Evolutionary conservation across 2,888 invertebrate genomes (phyloP).

Genomic region (Hoplodrina ambigua): DNA sequence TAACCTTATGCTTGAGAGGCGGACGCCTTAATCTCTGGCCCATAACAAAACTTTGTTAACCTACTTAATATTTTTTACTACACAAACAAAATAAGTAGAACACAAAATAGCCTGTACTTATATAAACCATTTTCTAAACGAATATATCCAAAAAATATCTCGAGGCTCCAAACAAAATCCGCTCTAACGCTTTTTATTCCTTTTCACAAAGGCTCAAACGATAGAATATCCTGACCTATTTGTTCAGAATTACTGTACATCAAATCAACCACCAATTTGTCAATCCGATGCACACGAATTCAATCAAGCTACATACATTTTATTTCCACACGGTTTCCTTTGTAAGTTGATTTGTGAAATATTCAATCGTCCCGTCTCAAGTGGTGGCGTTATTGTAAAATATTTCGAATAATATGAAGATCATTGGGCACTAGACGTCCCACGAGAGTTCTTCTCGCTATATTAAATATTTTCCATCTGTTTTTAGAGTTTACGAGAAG

Average conservation of each 20-base stretch:
- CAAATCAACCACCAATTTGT: slow-evolving; percentile 67
- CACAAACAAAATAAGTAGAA: background rate
- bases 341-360: slow-evolving; percentile 62
- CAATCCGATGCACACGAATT: slow-evolving; percentile 65
- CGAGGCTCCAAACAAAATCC: background rate
- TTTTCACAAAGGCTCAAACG: slow-evolving; percentile 38
- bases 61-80: no score
- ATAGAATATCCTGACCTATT: slow-evolving; percentile 62
- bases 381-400: slow-evolving; percentile 61
- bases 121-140: background rate
- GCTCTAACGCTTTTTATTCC: slow-evolving; percentile 36
- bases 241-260: slow-evolving; percentile 64
- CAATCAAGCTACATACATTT: slow-evolving; percentile 66
- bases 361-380: slow-evolving; percentile 56
- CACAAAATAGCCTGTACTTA: background rate
- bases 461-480: slow-evolving; percentile 33
- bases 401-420: slow-evolving; percentile 53
- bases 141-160: slow-evolving; percentile 13
- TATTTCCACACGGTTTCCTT: slow-evolving; percentile 64
- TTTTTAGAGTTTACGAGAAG: background rate
- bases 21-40: no score
- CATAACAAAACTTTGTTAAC: no score
- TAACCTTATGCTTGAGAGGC: no score
- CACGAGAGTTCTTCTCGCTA: slow-evolving; percentile 8
- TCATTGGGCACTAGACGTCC: slow-evolving; percentile 48